A percentile compares a stretch with the other conserved stretches of the same genome.
These are phyloP conservation scores for Opisthocomus hoazin DNA, from an alignment of 2,113 vertebrate genomes.

Conservation along the genomic window DNA sequence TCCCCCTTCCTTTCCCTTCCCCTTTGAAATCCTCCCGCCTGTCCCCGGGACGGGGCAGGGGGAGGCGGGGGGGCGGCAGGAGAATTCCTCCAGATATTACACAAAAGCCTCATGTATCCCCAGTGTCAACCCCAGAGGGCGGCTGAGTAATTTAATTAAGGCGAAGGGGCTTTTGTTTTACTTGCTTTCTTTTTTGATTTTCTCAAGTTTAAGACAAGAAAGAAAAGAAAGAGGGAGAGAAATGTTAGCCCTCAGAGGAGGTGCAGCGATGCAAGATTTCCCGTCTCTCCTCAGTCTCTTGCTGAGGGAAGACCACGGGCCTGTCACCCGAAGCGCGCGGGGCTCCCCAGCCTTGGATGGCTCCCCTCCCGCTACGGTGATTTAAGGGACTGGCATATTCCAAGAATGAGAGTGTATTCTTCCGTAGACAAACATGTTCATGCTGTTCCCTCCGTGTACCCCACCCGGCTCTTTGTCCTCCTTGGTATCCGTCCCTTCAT, in stretches of 20 bases:
- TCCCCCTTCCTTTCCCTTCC: slow-evolving; percentile 64
- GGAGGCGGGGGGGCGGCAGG: slow-evolving; percentile 3
- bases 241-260: slow-evolving; percentile 55
- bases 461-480: neutral
- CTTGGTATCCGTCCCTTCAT: neutral
- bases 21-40: slow-evolving; percentile 75
- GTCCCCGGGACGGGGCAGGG: slow-evolving; percentile 58
- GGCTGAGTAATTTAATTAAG: slow-evolving; percentile 77
- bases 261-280: neutral
- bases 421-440: neutral
- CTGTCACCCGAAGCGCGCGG: neutral
- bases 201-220: slow-evolving; percentile 65
- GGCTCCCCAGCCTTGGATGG: neutral
- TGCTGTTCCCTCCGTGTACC: neutral
- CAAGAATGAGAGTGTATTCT: neutral
- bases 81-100: slow-evolving; percentile 68
- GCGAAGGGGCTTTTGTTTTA: slow-evolving; percentile 68
- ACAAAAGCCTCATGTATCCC: slow-evolving; percentile 79
- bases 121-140: slow-evolving; percentile 71
- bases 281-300: slow-evolving; percentile 1
- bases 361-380: rapidly evolving
- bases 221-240: slow-evolving; percentile 48
- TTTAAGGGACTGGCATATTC: slow-evolving; percentile 13
- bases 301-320: slow-evolving; percentile 9
- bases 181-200: slow-evolving; percentile 48